Evolutionary conservation across 2,113 vertebrate species (phyloP).

Genomic region (Proterorhinus semilunaris): DNA sequence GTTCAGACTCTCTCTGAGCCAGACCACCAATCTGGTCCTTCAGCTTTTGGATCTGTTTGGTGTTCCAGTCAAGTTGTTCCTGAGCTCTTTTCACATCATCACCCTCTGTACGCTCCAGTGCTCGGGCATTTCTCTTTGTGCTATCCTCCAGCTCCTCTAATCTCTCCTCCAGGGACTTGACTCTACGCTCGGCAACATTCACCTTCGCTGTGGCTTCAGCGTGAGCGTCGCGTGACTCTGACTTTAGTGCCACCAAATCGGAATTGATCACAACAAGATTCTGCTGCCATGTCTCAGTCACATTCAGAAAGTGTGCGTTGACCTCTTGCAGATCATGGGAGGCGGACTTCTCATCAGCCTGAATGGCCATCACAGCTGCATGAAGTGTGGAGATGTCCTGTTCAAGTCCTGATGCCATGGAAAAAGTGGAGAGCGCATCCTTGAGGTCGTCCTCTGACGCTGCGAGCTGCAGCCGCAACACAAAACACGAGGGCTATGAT

Average conservation of each 20-base stretch:
- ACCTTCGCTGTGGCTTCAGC: conserved; percentile 77
- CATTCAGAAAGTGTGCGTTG: conserved; percentile 80
- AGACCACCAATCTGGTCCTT: conserved; percentile 75
- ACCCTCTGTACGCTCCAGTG: conserved; percentile 85
- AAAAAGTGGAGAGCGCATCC: conserved; percentile 74
- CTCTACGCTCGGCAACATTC: conserved; percentile 82
- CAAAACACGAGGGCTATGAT: conserved; percentile 80
- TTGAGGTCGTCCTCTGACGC: conserved; percentile 81
- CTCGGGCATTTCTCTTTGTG: conserved; percentile 84
- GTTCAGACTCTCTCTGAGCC: conserved; percentile 66
- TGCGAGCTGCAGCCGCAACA: conserved; percentile 93
- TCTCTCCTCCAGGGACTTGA: conserved; percentile 77
- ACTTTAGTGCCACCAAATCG: conserved; percentile 78
- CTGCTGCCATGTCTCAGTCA: conserved; percentile 82
- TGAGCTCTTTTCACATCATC: conserved; percentile 77
- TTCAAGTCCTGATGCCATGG: conserved; percentile 78
- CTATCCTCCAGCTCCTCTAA: conserved; percentile 89
- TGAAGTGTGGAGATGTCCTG: conserved; percentile 81
- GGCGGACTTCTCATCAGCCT: conserved; percentile 75
- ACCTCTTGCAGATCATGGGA: conserved; percentile 77
- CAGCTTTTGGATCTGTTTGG: conserved; percentile 75
- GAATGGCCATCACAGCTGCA: conserved; percentile 69
- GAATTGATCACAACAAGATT: conserved; percentile 73
- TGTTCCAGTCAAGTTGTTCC: conserved; percentile 78
- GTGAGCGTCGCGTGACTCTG: conserved; percentile 79